Evolutionary conservation across 1,140 invertebrate species (phyloP).

Genomic region (Brachionus sp.): DNA sequence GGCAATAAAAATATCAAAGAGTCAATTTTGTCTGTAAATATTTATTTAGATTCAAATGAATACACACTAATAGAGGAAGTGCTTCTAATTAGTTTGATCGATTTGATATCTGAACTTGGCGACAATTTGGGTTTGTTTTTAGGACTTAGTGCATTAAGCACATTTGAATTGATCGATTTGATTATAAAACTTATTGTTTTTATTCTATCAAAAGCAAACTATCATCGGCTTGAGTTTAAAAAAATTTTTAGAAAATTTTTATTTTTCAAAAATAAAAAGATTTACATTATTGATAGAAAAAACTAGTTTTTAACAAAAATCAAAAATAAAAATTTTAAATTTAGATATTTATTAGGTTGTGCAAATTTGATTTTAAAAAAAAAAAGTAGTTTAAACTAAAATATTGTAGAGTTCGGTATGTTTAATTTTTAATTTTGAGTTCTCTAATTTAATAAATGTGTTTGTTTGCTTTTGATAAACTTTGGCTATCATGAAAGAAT

Average conservation of each 20-base stretch:
- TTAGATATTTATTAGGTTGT: background rate
- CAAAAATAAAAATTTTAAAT: background rate
- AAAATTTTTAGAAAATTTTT: background rate
- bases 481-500: too few species aligned
- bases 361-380: too few species aligned
- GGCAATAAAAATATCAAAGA: background rate
- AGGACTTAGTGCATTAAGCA: constrained; percentile 39
- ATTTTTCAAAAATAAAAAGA: background rate
- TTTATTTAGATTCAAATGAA: constrained; percentile 18
- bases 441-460: too few species aligned
- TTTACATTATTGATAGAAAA: background rate
- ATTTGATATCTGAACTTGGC: constrained; percentile 24
- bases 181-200: background rate
- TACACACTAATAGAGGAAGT: constrained; percentile 20
- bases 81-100: constrained; percentile 3
- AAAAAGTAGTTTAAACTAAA: too few species aligned
- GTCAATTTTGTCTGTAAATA: constrained; percentile 19
- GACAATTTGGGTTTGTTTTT: constrained; percentile 38
- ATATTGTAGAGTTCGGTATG: too few species aligned
- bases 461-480: too few species aligned
- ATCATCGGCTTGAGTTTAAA: background rate
- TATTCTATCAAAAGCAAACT: background rate
- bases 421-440: too few species aligned
- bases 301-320: background rate
- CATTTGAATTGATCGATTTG: constrained; percentile 24